These are phyloP conservation scores for Malurus splendens DNA, from an alignment of 2,797 vertebrate genomes.

Conservation along the genomic window DNA sequence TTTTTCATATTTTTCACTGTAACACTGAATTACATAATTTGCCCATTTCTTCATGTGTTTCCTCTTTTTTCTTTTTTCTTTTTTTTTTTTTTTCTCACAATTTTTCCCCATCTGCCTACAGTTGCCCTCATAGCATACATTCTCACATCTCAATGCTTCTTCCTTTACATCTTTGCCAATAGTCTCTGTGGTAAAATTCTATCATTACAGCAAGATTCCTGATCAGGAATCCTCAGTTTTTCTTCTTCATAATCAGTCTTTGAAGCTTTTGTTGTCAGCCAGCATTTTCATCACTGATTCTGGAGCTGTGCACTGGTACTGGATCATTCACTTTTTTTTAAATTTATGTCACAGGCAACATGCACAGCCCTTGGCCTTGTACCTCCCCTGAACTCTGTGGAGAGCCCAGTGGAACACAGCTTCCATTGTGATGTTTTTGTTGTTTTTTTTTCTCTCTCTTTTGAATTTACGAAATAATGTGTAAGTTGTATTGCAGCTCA, in stretches of 20 bases:
- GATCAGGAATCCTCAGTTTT: background rate
- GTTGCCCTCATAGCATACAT: background rate
- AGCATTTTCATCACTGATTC: background rate
- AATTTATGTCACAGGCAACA: background rate
- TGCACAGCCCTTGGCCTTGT: background rate
- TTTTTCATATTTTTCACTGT: background rate
- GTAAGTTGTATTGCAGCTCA: background rate
- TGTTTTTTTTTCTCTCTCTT: background rate
- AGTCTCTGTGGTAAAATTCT: background rate
- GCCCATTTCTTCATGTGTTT: background rate
- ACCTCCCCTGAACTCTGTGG: background rate
- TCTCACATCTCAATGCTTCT: background rate
- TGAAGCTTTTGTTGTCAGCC: background rate
- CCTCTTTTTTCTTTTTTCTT: background rate
- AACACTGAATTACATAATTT: background rate
- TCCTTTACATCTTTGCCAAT: background rate
- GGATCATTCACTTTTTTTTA: background rate
- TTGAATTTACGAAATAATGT: background rate
- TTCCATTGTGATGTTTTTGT: fast-evolving
- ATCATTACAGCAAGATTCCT: background rate
- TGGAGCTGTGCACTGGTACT: background rate
- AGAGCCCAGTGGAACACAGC: background rate
- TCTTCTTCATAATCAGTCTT: background rate
- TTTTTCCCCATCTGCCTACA: background rate
- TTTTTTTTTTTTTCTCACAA: background rate